Evolutionary conservation across 2,113 vertebrate genomes (phyloP).

Genomic region (Theropithecus gelada): DNA sequence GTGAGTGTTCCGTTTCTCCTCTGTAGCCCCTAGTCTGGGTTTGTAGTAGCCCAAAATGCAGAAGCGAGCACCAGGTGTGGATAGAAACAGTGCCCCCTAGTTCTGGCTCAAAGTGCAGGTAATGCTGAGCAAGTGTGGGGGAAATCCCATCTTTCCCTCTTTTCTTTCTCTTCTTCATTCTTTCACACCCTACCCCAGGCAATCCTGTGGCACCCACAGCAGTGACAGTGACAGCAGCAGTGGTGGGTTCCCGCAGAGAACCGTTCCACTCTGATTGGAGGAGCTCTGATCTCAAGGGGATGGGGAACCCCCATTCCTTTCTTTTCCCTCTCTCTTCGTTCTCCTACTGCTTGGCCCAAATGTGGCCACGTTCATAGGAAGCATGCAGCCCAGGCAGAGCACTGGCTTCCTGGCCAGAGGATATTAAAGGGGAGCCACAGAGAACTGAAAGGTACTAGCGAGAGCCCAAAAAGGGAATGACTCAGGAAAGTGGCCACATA

Average conservation of each 20-base stretch:
- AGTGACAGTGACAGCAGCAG: fast-evolving
- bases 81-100: not conserved
- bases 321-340: not conserved
- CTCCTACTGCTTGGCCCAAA: not conserved
- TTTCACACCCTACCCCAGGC: not conserved
- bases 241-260: too few relatives aligned
- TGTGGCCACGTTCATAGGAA: not conserved
- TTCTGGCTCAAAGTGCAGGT: not conserved
- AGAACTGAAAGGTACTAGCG: not conserved
- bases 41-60: too few relatives aligned
- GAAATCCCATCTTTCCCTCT: not conserved
- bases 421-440: too few relatives aligned
- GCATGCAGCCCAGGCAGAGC: fast-evolving
- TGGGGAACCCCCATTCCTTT: too few relatives aligned
- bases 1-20: too few relatives aligned
- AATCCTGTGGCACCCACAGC: not conserved
- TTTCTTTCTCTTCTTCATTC: not conserved
- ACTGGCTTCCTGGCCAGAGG: not conserved
- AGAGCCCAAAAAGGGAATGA: not conserved
- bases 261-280: not conserved
- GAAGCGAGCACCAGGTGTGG: not conserved
- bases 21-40: fast-evolving
- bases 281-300: not conserved
- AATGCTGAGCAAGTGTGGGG: not conserved
- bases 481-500: not conserved